Base-by-base conservation (phyloP, 2,113 vertebrate genomes). In the Accipiter cooperii region DNA sequence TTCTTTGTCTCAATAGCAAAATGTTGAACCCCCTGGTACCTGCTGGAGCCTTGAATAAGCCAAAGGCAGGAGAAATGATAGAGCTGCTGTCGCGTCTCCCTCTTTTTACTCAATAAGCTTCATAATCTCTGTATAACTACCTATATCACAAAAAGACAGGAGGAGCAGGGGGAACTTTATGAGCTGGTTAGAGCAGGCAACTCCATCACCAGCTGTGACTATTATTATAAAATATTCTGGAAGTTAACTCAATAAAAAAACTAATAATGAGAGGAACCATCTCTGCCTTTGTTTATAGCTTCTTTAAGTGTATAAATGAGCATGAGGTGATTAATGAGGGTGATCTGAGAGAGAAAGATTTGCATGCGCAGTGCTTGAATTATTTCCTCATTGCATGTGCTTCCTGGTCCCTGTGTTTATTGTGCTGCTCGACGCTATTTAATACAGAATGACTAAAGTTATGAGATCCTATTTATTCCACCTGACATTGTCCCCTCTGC, bases 381-480 rank as follows among this genome's bases (percentile, higher is more conserved):
- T 95, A 86, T 90, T 92, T 69, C 96, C 79, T 74, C 83, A 81
- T 89, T 96, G 69, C 89, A 93, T 94, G 90, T 76, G 86, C 89
- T 91, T 96, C 90, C 93, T 66, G 3, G 95, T 84, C 93, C 86
- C 86, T 65, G 63, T 93, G 87, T 93, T 97, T 88, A 40, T 84
- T 84, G 61, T 91, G 93, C 95, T 57, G 75, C 94, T 92, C 61
- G 0, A 28, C 0, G 82, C 93, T 96, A 73, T 97, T 97, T 97
- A 97, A 97, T 96, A 77, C 93, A 22, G 94, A 94, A 90, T 63
- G 87, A 96, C 93, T 66, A 86, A 96, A 97, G 94, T 97, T 96
- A 97, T 96, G 96, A 89, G 91, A 94, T 95, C 94, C 95, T 93
- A 83, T 98, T 97, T 94, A 93, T 95, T 96, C 91, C 79, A 87